A percentile compares a stretch with the other conserved stretches of the same genome.
phyloP scores from a whole-genome alignment of 2,797 vertebrate genomes.

The Echeneis naucrates region DNA sequence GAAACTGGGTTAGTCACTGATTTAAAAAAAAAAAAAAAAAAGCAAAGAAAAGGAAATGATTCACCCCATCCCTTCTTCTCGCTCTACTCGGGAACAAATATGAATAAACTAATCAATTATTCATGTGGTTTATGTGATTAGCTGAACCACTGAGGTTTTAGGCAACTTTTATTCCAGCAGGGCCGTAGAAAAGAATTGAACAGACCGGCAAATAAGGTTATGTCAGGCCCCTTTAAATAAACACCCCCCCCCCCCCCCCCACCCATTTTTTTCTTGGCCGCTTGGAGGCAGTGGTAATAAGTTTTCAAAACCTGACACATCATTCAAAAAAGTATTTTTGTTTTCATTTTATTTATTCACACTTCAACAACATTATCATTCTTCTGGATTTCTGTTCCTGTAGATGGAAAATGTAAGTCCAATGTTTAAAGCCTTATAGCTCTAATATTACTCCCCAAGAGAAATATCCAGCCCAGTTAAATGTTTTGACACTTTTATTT shows the following conservation, averaged over 20 bases:
- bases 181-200: constrained; percentile 3
- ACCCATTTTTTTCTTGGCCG: background rate
- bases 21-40: background rate
- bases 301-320: background rate
- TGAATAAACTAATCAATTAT: background rate
- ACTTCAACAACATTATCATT: background rate
- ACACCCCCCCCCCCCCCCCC: background rate
- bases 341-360: background rate
- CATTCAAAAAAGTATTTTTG: background rate
- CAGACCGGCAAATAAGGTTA: background rate
- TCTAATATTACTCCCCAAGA: background rate
- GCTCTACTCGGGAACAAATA: background rate
- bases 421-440: background rate
- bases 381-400: background rate
- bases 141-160: background rate
- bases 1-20: constrained; percentile 31
- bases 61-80: background rate
- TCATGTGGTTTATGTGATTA: background rate
- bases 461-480: background rate
- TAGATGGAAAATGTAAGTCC: background rate
- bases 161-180: constrained; percentile 23
- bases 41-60: background rate
- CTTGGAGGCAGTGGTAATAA: constrained; percentile 18
- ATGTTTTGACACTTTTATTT: background rate
- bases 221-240: background rate